A percentile compares a stretch with the other conserved stretches of the same genome.
phyloP scores from a whole-genome alignment of 2,888 invertebrate species.

The Aelia acuminata region DNA sequence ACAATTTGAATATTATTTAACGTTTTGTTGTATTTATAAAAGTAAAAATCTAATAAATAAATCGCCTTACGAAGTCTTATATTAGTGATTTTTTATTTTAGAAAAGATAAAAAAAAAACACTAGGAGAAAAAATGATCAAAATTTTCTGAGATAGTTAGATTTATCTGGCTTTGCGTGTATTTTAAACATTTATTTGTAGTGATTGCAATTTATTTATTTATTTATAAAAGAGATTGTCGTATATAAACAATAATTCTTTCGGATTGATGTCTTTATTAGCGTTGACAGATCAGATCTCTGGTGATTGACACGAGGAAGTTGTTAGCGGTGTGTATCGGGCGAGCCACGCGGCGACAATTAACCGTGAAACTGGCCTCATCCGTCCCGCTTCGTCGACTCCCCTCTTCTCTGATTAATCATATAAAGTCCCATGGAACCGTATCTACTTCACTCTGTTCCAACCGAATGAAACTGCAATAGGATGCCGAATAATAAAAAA shows the following conservation, averaged over 20 bases:
- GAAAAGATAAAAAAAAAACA: no score
- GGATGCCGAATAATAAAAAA: neutral
- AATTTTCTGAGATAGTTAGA: no score
- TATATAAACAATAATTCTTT: neutral
- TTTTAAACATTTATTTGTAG: no score
- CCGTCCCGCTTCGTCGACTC: constrained; percentile 17
- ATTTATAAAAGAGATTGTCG: neutral
- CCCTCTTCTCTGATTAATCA: constrained; percentile 23
- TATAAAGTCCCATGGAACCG: neutral
- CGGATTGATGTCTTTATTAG: neutral
- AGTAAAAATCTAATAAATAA: no score
- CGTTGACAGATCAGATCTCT: neutral
- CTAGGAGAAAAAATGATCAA: no score
- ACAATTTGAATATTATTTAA: no score
- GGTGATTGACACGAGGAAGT: constrained; percentile 14
- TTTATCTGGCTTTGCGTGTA: no score
- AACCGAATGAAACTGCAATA: neutral
- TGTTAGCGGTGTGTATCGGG: neutral
- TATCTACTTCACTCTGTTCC: neutral
- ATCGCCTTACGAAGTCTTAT: no score
- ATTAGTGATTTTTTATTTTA: no score
- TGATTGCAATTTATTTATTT: neutral
- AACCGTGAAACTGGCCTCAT: constrained; percentile 41
- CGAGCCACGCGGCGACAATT: constrained; percentile 31
- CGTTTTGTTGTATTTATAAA: no score